Conservation (phyloP, 2,888 invertebrate genomes). For the Cryptops parisi region DNA sequence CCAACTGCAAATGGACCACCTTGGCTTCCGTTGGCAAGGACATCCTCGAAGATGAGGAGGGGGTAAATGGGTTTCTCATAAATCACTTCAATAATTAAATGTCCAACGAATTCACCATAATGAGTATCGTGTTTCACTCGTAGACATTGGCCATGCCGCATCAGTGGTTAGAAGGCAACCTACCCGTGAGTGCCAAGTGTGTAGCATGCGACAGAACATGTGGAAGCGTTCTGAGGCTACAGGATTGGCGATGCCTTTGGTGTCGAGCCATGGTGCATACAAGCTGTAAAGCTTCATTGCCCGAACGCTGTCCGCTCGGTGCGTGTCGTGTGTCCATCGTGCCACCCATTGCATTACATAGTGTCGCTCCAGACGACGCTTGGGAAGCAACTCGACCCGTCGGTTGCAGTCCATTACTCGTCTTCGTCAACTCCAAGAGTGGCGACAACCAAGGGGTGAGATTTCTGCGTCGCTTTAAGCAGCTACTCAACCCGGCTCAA, state of each 20-base stretch:
- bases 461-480: constrained; percentile 85
- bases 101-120: too few relatives aligned
- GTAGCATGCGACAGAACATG: constrained; percentile 88
- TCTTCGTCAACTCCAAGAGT: constrained; percentile 95
- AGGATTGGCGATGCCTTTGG: constrained; percentile 96
- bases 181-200: constrained; percentile 88
- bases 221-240: constrained; percentile 83
- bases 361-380: constrained; percentile 70
- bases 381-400: constrained; percentile 68
- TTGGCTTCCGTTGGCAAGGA: constrained; percentile 88
- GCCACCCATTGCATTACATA: constrained; percentile 83
- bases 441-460: constrained; percentile 97
- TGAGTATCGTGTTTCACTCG: too few relatives aligned
- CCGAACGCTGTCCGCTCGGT: constrained; percentile 69
- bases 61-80: constrained; percentile 44
- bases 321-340: constrained; percentile 81
- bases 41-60: constrained; percentile 81
- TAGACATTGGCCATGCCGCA: constrained; percentile 88
- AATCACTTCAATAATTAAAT: not conserved
- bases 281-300: constrained; percentile 67
- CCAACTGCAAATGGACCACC: constrained; percentile 96
- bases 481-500: constrained; percentile 90
- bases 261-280: constrained; percentile 68
- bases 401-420: constrained; percentile 65
- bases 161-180: constrained; percentile 96